Evolutionary conservation across 2,888 invertebrate species (phyloP).

Genomic region (Leucophenga montana): DNA sequence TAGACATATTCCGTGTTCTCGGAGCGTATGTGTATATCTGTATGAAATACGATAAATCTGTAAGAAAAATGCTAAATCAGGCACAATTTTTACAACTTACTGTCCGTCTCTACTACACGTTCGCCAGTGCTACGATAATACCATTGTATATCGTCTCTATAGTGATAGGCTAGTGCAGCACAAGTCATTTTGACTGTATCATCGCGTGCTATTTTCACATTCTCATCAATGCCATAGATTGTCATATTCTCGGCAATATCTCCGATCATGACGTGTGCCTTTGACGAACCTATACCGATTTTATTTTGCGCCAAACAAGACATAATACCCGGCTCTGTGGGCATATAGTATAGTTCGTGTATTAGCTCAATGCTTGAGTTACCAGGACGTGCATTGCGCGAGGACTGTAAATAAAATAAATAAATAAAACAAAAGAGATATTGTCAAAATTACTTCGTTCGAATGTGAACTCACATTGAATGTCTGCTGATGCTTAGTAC

Average conservation of each 20-base stretch:
- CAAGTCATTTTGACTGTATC: slow-evolving; percentile 77
- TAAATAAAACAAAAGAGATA: slow-evolving; percentile 23
- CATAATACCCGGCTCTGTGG: slow-evolving; percentile 72
- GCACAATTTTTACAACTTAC: slow-evolving; percentile 36
- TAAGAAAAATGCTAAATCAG: neutral
- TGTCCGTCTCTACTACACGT: slow-evolving; percentile 45
- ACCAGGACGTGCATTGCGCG: slow-evolving; percentile 51
- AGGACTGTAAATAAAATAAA: slow-evolving; percentile 45
- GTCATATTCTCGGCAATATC: slow-evolving; percentile 71
- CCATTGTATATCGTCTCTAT: slow-evolving; percentile 75
- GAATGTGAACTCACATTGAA: slow-evolving; percentile 62
- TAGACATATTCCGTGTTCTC: slow-evolving; percentile 66
- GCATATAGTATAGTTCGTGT: slow-evolving; percentile 71
- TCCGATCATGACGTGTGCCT: slow-evolving; percentile 66
- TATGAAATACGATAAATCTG: slow-evolving; percentile 23
- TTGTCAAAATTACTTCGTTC: no score
- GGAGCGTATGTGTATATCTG: slow-evolving; percentile 52
- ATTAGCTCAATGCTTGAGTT: slow-evolving; percentile 55
- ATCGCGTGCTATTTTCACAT: slow-evolving; percentile 74
- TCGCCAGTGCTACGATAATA: slow-evolving; percentile 52
- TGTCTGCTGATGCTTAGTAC: slow-evolving; percentile 41
- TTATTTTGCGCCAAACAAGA: slow-evolving; percentile 73
- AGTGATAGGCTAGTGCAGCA: slow-evolving; percentile 76
- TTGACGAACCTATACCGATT: slow-evolving; percentile 51
- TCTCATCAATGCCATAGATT: slow-evolving; percentile 71